These are phyloP conservation scores for Noctilio leporinus DNA, from an alignment of 2,113 vertebrate species.

Conservation along the genomic window DNA sequence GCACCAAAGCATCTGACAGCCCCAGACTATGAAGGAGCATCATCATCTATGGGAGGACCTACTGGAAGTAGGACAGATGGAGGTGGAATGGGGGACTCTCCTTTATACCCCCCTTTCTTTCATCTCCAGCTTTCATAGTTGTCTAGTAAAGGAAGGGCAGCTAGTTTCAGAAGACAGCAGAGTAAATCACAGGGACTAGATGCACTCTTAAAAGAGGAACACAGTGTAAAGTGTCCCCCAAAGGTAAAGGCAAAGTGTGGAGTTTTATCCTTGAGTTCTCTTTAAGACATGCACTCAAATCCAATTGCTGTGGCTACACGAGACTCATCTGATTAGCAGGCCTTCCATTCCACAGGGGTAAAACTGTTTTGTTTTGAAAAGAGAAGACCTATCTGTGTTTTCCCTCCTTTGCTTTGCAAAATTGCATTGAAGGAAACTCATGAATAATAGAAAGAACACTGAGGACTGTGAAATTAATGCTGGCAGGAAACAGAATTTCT, in stretches of 20 bases:
- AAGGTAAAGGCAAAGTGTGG: neutral
- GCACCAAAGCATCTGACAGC: neutral
- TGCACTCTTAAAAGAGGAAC: neutral
- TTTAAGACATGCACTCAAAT: constrained; percentile 19
- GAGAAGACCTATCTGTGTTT: constrained; percentile 57
- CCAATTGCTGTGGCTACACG: neutral
- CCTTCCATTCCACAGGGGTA: neutral
- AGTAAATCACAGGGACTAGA: neutral
- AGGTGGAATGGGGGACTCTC: neutral
- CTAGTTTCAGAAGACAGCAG: neutral
- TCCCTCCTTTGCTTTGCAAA: constrained; percentile 66
- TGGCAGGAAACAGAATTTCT: constrained; percentile 53
- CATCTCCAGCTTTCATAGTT: neutral
- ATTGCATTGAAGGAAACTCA: constrained; percentile 67
- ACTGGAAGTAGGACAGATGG: neutral
- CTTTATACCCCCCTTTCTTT: neutral
- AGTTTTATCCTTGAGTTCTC: constrained; percentile 33
- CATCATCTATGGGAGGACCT: neutral
- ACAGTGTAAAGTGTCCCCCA: neutral
- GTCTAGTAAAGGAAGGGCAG: neutral
- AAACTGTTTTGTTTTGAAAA: constrained; percentile 62
- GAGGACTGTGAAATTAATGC: constrained; percentile 71
- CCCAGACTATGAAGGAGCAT: neutral
- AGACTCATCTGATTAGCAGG: constrained; percentile 22
- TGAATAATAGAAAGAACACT: constrained; percentile 72